phyloP scores from a whole-genome alignment of 2,888 invertebrate species.

The Silvanus unidentatus region DNA sequence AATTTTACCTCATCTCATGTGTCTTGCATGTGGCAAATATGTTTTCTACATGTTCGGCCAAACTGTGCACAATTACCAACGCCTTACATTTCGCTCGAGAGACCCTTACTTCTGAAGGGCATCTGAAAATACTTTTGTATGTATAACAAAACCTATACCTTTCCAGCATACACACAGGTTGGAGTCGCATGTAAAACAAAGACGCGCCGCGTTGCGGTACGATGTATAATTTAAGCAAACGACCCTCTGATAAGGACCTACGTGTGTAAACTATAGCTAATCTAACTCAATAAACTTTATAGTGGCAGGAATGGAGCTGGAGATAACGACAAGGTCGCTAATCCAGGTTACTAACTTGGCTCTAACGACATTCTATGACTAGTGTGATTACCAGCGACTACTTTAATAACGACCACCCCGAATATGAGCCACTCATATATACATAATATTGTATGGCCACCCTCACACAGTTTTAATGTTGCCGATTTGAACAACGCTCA shows the following conservation, averaged over 20 bases:
- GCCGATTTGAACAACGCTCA: conserved; percentile 9
- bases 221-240: conserved; percentile 46
- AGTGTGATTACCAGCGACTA: conserved; percentile 27
- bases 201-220: conserved; percentile 35
- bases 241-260: conserved; percentile 45
- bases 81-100: conserved; percentile 28
- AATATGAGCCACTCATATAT: conserved; percentile 18
- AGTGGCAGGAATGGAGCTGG: conserved; percentile 47
- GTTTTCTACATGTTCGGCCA: too few relatives aligned
- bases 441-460: conserved; percentile 30
- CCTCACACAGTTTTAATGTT: conserved; percentile 5
- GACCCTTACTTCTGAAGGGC: conserved; percentile 33
- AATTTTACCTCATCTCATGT: too few relatives aligned
- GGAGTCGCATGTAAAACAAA: conserved; percentile 40
- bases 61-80: conserved; percentile 25
- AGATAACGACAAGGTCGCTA: conserved; percentile 47
- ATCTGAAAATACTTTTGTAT: too few relatives aligned
- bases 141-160: conserved; percentile 35
- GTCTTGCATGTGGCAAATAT: too few relatives aligned
- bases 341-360: conserved; percentile 43
- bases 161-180: conserved; percentile 7
- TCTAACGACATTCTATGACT: conserved; percentile 41
- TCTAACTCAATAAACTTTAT: conserved; percentile 50
- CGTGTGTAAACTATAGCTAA: conserved; percentile 49
- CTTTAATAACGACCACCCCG: conserved; percentile 16